Evolutionary conservation across 2,113 vertebrate genomes (phyloP), one percentile per base, ranked within the genome.

Genomic region (Ptychochromis oligacanthus): DNA sequence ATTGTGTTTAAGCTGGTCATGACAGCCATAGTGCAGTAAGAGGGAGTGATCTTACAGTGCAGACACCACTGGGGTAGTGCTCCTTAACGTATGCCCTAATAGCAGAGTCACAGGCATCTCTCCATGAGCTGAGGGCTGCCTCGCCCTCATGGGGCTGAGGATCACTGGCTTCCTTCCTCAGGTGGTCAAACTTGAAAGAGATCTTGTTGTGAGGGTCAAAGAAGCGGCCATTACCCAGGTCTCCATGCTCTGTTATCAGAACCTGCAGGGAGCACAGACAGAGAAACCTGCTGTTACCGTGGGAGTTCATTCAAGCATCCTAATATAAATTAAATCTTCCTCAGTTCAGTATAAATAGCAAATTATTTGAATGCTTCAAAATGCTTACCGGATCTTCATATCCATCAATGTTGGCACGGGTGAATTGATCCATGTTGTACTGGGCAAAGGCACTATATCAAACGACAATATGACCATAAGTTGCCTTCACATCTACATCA

Each of bases 391-490:
- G 96, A 81, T 98, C 97, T 49, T 99, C 97, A 80, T 96, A 97
- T 46, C 97, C 97, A 84, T 98, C 96, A 91, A 98, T 95, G 95
- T 97, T 98, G 93, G 96, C 97, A 0, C 96, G 96, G 5, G 96
- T 97, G 94, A 99, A 99, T 94, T 99, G 97, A 93, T 99, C 98
- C 97, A 99, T 99, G 93, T 99, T 98, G 90, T 99, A 99, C 89
- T 98, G 98, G 87, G 97, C 97, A 96, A 99, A 99, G 9, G 97
- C 98, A 94, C 98, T 99, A 90, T 83, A 60, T 77, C 1, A 58
- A 15, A 77, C 80, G 12, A 82, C 5, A 80, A 65, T 0, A 84
- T 3, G 78, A 38, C 10, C 18, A 58, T 10, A 80, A 75, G 20
- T 49, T 58, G 12, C 13, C 79, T 18, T 13, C 49, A 77, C 4